Evolutionary conservation across 2,113 vertebrate species (phyloP).

Genomic region (Ctenodactylus gundi): DNA sequence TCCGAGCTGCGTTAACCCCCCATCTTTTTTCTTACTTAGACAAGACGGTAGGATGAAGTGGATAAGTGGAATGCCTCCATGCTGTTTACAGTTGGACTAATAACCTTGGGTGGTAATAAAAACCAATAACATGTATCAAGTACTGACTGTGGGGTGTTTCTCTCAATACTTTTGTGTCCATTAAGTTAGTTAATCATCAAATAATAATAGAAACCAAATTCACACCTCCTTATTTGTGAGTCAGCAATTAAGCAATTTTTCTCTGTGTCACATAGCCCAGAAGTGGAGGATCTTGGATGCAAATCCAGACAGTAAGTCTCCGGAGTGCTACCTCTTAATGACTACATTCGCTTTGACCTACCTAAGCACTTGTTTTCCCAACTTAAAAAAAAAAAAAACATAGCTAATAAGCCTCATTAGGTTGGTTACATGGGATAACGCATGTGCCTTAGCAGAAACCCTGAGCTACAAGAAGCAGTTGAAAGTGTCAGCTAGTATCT

Average conservation of each 20-base stretch:
- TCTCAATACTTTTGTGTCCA: not conserved
- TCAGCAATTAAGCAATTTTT: not conserved
- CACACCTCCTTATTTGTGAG: not conserved
- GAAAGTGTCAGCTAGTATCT: not conserved
- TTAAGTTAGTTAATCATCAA: not conserved
- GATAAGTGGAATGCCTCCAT: not conserved
- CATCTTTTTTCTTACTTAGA: not conserved
- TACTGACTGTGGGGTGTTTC: not conserved
- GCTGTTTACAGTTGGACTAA: not conserved
- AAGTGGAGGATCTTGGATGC: not conserved
- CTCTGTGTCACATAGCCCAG: not conserved
- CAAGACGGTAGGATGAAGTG: not conserved
- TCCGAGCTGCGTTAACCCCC: not conserved
- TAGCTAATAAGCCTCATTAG: not conserved
- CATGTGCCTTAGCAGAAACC: not conserved
- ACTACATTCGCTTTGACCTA: not conserved
- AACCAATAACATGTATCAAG: not conserved
- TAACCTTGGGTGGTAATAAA: not conserved
- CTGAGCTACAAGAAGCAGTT: not conserved
- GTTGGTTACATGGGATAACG: not conserved
- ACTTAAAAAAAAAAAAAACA: not conserved
- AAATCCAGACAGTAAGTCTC: not conserved
- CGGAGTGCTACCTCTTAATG: not conserved
- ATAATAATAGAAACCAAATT: not conserved
- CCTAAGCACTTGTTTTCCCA: not conserved